These are phyloP conservation scores for Oligia strigilis DNA, from an alignment of 2,888 invertebrate species.

Conservation along the genomic window DNA sequence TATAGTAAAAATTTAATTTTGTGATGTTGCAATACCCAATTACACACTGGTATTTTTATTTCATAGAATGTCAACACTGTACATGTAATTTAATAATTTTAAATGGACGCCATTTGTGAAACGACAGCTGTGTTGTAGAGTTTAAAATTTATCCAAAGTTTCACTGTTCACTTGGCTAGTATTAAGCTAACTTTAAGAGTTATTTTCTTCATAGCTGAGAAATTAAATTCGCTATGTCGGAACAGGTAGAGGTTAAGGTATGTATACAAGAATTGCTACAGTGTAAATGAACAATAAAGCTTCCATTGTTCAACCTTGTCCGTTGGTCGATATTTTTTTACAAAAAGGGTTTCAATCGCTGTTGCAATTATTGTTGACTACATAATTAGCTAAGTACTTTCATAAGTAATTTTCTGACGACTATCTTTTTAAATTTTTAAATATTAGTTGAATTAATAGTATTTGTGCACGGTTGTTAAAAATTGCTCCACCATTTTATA, in stretches of 20 bases:
- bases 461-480: conserved; percentile 27
- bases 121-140: conserved; percentile 65
- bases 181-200: conserved; percentile 19
- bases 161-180: conserved; percentile 27
- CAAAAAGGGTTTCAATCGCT: not conserved
- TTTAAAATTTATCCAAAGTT: conserved; percentile 26
- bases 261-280: conserved; percentile 58
- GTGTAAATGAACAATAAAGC: conserved; percentile 52
- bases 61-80: conserved; percentile 11
- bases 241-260: conserved; percentile 82
- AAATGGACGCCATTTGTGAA: conserved; percentile 65
- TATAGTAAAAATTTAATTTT: not conserved
- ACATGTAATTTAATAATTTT: conserved; percentile 14
- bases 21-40: not conserved
- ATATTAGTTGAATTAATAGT: not conserved
- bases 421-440: not conserved
- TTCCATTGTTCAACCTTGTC: conserved; percentile 85
- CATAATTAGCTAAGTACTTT: not conserved
- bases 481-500: conserved; percentile 70
- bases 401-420: not conserved
- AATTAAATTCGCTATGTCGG: conserved; percentile 76
- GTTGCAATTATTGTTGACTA: not conserved
- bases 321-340: conserved; percentile 75
- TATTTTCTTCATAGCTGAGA: conserved; percentile 46
- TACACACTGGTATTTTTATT: not conserved